Percentiles rank a stretch among this genome's conserved stretches.
Conservation (phyloP, 2,113 vertebrate genomes). For the Alosa alosa region DNA sequence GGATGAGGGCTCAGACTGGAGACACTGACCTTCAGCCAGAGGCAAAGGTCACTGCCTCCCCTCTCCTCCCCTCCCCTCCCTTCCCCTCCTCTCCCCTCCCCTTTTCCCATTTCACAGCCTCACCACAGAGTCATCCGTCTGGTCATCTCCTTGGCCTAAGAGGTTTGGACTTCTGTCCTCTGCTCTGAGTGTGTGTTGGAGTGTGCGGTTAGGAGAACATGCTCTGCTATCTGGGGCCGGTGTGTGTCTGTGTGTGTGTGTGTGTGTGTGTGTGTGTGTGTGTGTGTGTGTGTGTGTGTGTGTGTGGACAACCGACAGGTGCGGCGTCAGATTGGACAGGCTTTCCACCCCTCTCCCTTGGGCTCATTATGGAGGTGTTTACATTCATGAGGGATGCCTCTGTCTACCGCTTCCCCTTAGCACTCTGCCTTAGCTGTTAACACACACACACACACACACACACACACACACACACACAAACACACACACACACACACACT, state of each 20-base stretch:
- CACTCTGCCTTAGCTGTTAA: not conserved
- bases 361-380: constrained; percentile 4
- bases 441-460: not conserved
- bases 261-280: constrained; percentile 36
- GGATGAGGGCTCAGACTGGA: constrained; percentile 25
- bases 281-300: constrained; percentile 35
- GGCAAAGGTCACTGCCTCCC: too few relatives aligned
- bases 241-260: constrained; percentile 12
- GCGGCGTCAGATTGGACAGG: not conserved
- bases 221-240: not conserved
- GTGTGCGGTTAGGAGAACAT: not conserved
- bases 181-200: not conserved
- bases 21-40: constrained; percentile 29
- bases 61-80: too few relatives aligned
- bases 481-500: not conserved
- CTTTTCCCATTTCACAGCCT: too few relatives aligned
- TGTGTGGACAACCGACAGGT: constrained; percentile 18
- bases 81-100: too few relatives aligned
- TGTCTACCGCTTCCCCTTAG: not conserved
- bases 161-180: too few relatives aligned
- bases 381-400: constrained; percentile 5
- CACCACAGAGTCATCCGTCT: too few relatives aligned
- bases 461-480: not conserved
- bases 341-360: not conserved
- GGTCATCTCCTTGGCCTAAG: too few relatives aligned